phyloP scores from a whole-genome alignment of 2,888 invertebrate genomes.

The Caenorhabditis uteleia region DNA sequence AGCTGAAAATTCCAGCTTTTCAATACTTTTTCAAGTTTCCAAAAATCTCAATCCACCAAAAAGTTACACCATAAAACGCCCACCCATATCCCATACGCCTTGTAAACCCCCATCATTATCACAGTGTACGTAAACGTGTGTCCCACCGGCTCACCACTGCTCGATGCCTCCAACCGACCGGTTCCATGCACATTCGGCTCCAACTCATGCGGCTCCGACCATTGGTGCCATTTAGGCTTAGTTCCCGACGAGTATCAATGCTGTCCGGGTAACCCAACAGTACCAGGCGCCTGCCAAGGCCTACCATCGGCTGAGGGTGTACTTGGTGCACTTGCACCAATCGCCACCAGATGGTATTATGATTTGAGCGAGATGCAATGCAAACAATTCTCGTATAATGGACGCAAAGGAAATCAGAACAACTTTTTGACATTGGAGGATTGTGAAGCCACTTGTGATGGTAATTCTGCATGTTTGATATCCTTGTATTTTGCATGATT shows the following conservation, averaged over 20 bases:
- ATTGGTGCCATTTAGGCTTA: slow-evolving; percentile 64
- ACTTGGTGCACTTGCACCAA: slow-evolving; percentile 47
- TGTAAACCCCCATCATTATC: no score
- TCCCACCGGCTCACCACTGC: slow-evolving; percentile 58
- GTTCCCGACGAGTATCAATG: slow-evolving; percentile 64
- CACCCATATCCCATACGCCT: no score
- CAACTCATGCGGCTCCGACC: slow-evolving; percentile 56
- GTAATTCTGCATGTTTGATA: slow-evolving; percentile 33
- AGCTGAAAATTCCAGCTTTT: no score
- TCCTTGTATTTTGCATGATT: slow-evolving; percentile 1
- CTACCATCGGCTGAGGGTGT: slow-evolving; percentile 42
- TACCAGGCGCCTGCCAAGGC: slow-evolving; percentile 61
- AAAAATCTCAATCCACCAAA: no score
- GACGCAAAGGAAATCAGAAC: slow-evolving; percentile 65
- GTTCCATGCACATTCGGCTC: slow-evolving; percentile 61
- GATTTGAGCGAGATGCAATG: slow-evolving; percentile 54
- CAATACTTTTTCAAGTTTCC: background rate
- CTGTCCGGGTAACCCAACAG: slow-evolving; percentile 59
- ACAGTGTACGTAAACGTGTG: slow-evolving; percentile 66
- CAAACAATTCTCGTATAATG: slow-evolving; percentile 60
- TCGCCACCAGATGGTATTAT: slow-evolving; percentile 59
- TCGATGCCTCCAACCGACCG: slow-evolving; percentile 51
- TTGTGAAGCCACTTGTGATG: slow-evolving; percentile 63
- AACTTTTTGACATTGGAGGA: slow-evolving; percentile 64
- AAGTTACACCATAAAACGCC: background rate